These are phyloP conservation scores for Antennarius striatus DNA, from an alignment of 2,113 vertebrate genomes.

Conservation along the genomic window DNA sequence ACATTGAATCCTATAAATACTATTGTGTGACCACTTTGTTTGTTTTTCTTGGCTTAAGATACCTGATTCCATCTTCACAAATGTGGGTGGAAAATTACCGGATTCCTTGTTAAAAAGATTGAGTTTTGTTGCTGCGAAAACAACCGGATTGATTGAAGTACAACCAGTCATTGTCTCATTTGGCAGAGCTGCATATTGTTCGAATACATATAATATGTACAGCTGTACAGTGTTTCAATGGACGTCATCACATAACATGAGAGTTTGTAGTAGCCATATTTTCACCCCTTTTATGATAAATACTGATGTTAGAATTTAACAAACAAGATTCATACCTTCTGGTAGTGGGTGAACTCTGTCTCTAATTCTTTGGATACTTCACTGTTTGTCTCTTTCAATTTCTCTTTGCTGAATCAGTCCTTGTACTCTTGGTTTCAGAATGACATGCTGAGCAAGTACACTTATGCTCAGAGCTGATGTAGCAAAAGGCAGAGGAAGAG, in stretches of 20 bases:
- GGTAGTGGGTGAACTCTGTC: background rate
- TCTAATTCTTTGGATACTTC: conserved; percentile 16
- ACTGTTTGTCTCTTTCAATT: background rate
- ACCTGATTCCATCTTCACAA: too few relatives aligned
- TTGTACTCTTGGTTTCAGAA: conserved; percentile 32
- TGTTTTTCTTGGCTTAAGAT: too few relatives aligned
- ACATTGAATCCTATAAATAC: too few relatives aligned
- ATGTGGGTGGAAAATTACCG: too few relatives aligned
- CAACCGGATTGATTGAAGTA: too few relatives aligned
- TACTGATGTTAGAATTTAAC: background rate
- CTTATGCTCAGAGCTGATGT: conserved; percentile 46
- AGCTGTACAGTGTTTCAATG: too few relatives aligned
- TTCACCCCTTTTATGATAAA: background rate
- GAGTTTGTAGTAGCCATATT: conserved; percentile 2
- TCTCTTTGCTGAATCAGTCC: conserved; percentile 52
- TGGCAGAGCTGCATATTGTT: too few relatives aligned
- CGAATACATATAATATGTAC: too few relatives aligned
- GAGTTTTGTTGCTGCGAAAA: too few relatives aligned
- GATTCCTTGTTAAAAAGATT: too few relatives aligned
- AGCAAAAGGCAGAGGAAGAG: conserved; percentile 34
- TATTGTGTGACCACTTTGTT: too few relatives aligned
- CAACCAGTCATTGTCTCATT: too few relatives aligned
- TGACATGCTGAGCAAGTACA: conserved; percentile 53
- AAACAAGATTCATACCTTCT: conserved; percentile 1
- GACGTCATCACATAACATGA: background rate